A percentile compares a stretch with the other conserved stretches of the same genome.
Conservation (phyloP, 2,888 invertebrate genomes). For the Rhorus exstirpatorius region DNA sequence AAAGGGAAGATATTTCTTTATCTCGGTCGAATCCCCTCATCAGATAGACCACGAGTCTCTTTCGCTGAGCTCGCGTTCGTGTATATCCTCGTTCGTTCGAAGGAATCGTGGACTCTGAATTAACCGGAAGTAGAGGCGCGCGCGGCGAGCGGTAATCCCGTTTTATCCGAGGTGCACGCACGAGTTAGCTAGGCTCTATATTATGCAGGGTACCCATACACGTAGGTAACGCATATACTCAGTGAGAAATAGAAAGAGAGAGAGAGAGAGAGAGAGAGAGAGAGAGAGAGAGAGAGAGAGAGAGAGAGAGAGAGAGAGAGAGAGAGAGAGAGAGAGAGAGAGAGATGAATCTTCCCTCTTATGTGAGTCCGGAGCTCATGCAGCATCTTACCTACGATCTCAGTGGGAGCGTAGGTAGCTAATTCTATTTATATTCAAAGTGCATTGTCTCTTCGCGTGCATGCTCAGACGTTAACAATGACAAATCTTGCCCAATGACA, state of each 20-base stretch:
- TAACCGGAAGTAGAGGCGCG: conserved; percentile 68
- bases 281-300: background rate
- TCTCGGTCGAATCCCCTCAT: no score
- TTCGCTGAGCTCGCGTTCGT: conserved; percentile 54
- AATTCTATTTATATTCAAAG: conserved; percentile 63
- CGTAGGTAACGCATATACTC: conserved; percentile 1
- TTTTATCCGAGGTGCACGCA: conserved; percentile 65
- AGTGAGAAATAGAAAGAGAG: background rate
- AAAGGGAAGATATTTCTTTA: background rate
- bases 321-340: background rate
- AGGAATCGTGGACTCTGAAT: conserved; percentile 67
- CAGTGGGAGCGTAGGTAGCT: conserved; percentile 51
- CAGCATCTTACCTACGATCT: conserved; percentile 57
- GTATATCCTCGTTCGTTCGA: conserved; percentile 55
- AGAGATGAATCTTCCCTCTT: no score
- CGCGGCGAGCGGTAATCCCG: conserved; percentile 68
- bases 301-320: no score
- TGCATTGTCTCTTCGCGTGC: conserved; percentile 56
- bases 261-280: conserved; percentile 17
- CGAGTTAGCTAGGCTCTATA: conserved; percentile 39
- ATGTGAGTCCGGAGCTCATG: conserved; percentile 22
- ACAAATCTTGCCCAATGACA: conserved; percentile 31
- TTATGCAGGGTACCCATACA: conserved; percentile 20
- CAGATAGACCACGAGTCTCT: conserved; percentile 38
- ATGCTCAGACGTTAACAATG: conserved; percentile 16